These are phyloP conservation scores for human (Homo sapiens) DNA, from an alignment of 2,113 vertebrate genomes.

Conservation along the genomic window GRCh38 chr4:176186001-176186500, in stretches of 20 bases:
- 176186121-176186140: not conserved
- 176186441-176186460: not conserved
- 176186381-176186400: not conserved
- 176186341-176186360: not conserved
- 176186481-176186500: not conserved
- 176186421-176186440: too few species aligned
- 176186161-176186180: not conserved
- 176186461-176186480: too few species aligned
- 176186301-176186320: not conserved
- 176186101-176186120: not conserved
- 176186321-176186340: not conserved
- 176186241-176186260: not conserved
- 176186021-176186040: not conserved
- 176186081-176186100: not conserved
- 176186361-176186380: too few species aligned
- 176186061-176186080: not conserved
- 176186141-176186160: not conserved
- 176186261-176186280: not conserved
- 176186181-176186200: not conserved
- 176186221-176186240: not conserved
- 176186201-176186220: not conserved
- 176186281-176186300: too few species aligned
- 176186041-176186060: not conserved
- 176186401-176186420: not conserved
- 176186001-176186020: not conserved